These are phyloP conservation scores for Scaptomyza flava DNA, from an alignment of 2,888 invertebrate species.

Conservation along the genomic window DNA sequence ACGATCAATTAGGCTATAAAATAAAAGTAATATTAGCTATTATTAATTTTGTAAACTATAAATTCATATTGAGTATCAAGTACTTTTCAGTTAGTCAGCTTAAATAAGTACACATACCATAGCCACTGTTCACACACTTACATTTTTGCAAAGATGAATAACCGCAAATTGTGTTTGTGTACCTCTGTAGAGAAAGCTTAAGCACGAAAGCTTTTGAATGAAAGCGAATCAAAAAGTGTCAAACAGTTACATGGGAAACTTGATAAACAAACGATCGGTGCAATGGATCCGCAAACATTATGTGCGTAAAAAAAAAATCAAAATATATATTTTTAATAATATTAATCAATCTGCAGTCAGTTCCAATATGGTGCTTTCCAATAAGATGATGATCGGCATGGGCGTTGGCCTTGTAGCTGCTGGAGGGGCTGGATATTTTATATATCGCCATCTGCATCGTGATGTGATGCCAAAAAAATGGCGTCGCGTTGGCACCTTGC, in stretches of 20 bases:
- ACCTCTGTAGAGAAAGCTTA: slow-evolving; percentile 23
- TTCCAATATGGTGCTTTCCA: slow-evolving; percentile 24
- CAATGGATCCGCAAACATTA: slow-evolving; percentile 11
- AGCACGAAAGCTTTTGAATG: slow-evolving; percentile 8
- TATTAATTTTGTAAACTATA: too few relatives aligned
- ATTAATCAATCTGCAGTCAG: slow-evolving; percentile 3
- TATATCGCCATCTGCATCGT: slow-evolving; percentile 66
- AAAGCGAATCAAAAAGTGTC: slow-evolving; percentile 9
- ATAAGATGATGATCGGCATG: slow-evolving; percentile 51
- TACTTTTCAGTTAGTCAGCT: neutral
- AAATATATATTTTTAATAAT: neutral
- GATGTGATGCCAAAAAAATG: slow-evolving; percentile 81
- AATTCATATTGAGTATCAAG: too few relatives aligned
- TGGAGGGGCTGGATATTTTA: slow-evolving; percentile 68
- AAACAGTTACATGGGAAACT: neutral
- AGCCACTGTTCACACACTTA: neutral
- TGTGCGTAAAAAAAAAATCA: neutral
- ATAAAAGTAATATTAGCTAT: too few relatives aligned
- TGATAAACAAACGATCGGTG: slow-evolving; percentile 8
- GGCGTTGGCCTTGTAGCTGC: slow-evolving; percentile 63
- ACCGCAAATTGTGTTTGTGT: slow-evolving; percentile 2
- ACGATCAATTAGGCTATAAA: too few relatives aligned
- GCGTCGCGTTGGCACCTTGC: slow-evolving; percentile 77
- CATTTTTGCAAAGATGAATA: neutral
- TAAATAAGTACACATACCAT: too few relatives aligned